phyloP scores from a whole-genome alignment of 2,113 vertebrate species.

The Etheostoma spectabile region DNA sequence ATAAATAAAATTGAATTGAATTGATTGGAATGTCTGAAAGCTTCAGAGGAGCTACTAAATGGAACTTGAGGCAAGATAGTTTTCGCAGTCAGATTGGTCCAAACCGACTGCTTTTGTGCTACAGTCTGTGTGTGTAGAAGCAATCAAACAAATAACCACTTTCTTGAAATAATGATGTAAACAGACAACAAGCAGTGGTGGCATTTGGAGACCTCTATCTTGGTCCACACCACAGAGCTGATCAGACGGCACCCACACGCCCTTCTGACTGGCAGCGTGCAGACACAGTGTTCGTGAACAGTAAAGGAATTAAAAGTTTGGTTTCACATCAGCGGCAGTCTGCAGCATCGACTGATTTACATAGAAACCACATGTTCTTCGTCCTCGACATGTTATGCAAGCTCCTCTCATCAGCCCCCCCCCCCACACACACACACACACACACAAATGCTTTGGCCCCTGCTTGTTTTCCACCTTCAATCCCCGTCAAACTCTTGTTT shows the following conservation, averaged over 20 bases:
- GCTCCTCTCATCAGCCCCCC: neutral
- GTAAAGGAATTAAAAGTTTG: conserved; percentile 20
- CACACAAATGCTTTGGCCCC: conserved; percentile 23
- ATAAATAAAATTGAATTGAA: too few species aligned
- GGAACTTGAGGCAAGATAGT: neutral
- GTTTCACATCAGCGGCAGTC: conserved; percentile 45
- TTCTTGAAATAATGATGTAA: neutral
- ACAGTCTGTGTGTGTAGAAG: neutral
- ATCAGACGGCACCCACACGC: neutral
- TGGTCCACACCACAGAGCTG: neutral
- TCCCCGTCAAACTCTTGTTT: conserved; percentile 47
- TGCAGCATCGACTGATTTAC: conserved; percentile 47
- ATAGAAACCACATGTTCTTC: conserved; percentile 73
- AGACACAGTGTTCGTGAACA: neutral
- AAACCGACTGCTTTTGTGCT: neutral
- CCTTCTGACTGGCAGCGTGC: neutral
- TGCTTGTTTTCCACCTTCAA: conserved; percentile 30
- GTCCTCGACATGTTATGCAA: conserved; percentile 64
- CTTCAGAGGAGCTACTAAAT: neutral
- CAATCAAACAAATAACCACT: neutral
- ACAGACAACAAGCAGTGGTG: neutral
- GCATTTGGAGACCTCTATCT: neutral
- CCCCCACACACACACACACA: conserved; percentile 1
- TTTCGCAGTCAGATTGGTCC: neutral
- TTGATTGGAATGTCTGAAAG: too few species aligned